phyloP scores from a whole-genome alignment of 2,888 invertebrate genomes.

The Heterodera filipjevi region DNA sequence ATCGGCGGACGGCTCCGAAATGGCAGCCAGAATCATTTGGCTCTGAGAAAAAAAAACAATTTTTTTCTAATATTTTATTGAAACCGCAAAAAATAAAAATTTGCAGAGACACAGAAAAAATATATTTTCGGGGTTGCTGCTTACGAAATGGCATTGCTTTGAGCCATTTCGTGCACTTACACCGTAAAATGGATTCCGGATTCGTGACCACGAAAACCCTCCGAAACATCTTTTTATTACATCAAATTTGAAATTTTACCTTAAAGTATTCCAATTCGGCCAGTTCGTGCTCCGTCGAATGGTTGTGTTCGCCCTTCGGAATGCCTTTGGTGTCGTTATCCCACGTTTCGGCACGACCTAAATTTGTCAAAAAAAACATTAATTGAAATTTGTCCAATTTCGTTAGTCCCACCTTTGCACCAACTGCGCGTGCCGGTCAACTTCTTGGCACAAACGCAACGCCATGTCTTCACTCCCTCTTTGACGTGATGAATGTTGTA shows the following conservation, averaged over 20 bases:
- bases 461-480: conserved; percentile 57
- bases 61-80: neutral
- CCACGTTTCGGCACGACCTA: conserved; percentile 61
- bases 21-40: conserved; percentile 51
- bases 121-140: no score
- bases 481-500: conserved; percentile 61
- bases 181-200: no score
- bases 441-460: conserved; percentile 65
- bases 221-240: no score
- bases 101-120: neutral
- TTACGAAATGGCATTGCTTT: no score
- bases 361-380: conserved; percentile 16
- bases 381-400: neutral
- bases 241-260: conserved; percentile 41
- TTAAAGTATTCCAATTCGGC: conserved; percentile 63
- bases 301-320: conserved; percentile 63
- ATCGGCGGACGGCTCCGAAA: conserved; percentile 41
- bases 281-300: conserved; percentile 58
- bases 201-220: no score
- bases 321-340: conserved; percentile 58
- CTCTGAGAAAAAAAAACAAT: conserved; percentile 38
- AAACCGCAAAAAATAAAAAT: neutral
- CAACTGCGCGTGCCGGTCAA: conserved; percentile 52
- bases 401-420: conserved; percentile 47
- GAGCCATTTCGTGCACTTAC: no score